A percentile compares a stretch with the other conserved stretches of the same genome.
These are phyloP conservation scores for Eupithecia centaureata DNA, from an alignment of 2,888 invertebrate genomes.

Conservation along the genomic window DNA sequence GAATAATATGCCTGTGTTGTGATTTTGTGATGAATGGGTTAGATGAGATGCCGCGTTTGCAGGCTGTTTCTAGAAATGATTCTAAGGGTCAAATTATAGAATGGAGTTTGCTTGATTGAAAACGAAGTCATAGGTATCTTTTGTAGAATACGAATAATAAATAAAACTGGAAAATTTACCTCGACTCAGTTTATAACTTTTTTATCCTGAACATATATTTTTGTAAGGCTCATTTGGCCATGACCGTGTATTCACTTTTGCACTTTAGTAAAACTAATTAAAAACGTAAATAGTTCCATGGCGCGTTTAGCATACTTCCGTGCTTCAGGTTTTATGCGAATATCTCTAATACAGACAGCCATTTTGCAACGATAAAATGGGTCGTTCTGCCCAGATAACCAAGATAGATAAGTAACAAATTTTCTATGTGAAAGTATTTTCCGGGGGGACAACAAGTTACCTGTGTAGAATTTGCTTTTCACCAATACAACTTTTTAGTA, in stretches of 20 bases:
- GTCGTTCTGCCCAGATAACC: too few relatives aligned
- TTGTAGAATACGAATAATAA: too few relatives aligned
- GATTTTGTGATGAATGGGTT: constrained; percentile 8
- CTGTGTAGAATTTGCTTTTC: too few relatives aligned
- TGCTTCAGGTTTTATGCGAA: constrained; percentile 27
- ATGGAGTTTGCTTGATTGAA: not conserved
- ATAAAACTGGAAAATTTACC: too few relatives aligned
- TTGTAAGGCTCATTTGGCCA: not conserved
- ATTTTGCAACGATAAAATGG: not conserved
- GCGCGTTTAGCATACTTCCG: constrained; percentile 44
- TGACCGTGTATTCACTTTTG: not conserved
- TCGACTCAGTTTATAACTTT: not conserved
- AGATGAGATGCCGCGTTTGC: not conserved
- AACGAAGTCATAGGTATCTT: not conserved
- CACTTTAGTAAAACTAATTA: not conserved
- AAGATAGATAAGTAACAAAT: too few relatives aligned
- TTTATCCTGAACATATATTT: not conserved
- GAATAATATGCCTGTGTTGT: constrained; percentile 10
- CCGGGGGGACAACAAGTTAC: too few relatives aligned
- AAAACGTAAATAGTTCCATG: constrained; percentile 46
- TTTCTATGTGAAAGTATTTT: too few relatives aligned
- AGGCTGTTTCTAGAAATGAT: not conserved
- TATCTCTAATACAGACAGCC: constrained; percentile 10
- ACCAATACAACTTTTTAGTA: too few relatives aligned
- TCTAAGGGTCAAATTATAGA: not conserved